phyloP scores from a whole-genome alignment of 2,797 vertebrate species.

The Acomys russatus region DNA sequence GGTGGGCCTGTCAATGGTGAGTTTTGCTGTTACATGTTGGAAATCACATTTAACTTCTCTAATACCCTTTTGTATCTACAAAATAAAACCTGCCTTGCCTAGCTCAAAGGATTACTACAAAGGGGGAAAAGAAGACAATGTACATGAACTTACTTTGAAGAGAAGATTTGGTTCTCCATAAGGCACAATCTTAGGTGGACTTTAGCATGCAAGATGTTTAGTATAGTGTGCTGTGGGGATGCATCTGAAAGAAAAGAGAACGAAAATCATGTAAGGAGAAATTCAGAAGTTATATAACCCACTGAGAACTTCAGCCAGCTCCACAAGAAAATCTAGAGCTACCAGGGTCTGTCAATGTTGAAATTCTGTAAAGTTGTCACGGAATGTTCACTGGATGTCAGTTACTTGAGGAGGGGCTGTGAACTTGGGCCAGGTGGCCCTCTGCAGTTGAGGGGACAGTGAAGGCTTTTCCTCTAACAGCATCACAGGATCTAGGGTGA shows the following conservation, averaged over 20 bases:
- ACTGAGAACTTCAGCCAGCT: neutral
- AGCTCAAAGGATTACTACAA: conserved; percentile 18
- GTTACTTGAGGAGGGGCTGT: neutral
- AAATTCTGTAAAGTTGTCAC: neutral
- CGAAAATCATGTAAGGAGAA: neutral
- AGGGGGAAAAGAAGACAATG: conserved; percentile 61
- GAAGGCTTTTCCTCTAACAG: neutral
- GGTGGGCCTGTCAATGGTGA: neutral
- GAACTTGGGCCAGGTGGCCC: neutral
- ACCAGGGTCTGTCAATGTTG: neutral
- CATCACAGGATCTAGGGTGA: neutral
- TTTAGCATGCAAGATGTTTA: conserved; percentile 17
- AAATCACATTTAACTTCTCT: conserved; percentile 54
- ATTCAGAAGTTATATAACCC: neutral
- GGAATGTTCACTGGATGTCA: neutral
- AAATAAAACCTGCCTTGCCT: conserved; percentile 61
- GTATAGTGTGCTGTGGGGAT: neutral
- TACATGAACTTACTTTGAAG: conserved; percentile 57
- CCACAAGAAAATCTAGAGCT: neutral
- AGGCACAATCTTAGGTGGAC: neutral
- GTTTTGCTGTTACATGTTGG: neutral
- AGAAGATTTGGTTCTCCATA: neutral
- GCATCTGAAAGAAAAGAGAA: neutral
- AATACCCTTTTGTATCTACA: conserved; percentile 55
- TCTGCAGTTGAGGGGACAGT: neutral